Base-by-base conservation (phyloP, 2,888 invertebrate genomes). In the Machimus rusticus region DNA sequence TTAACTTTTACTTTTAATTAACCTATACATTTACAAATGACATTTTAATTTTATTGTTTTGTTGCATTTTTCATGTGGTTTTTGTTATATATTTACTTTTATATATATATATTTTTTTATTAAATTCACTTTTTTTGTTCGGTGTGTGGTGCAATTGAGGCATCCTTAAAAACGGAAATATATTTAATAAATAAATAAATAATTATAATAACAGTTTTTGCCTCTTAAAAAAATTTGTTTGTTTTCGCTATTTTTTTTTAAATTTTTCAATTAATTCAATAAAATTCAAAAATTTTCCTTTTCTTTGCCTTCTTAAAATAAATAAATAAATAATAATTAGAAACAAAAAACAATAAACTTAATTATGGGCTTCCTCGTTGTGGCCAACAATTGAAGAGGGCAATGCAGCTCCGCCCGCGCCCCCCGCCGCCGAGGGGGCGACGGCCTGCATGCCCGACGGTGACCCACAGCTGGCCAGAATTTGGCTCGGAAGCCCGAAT, bases 401-500 rank as follows among this genome's bases (percentile, higher is more conserved):
- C 23, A 66, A 31, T 74, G 85, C 19, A n/a, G 85, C 85, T 4
- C 43, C 46, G 2, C 39, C 85, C 8, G 74, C 74, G 2, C 23
- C 74, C 8, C 43, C 74, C 43, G 88, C 28, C 84, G 87, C 34
- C 5, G 85, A 92, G 92, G 93, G 89, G 94, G 94, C 94, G 95
- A 93, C 94, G 93, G 96, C 94, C 8, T 66, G 66, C 88, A 96
- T 94, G 92, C 57, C 79, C 51, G 66, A 85, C 57, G 88, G 87
- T 39, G 77, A 85, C 19, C 74, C 85, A 14, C 74, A 79, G 66
- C 87, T 74, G 46, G 91, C 90, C 9, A 91, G 88, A 84, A 91
- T 88, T 86, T 96, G 95, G 93, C 96, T 95, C 92, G 96, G 95
- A 94, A 97, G 96, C 95, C 96, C 96, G 94, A 96, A 96, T 91